Percentiles rank a stretch among this genome's conserved stretches.
These are phyloP conservation scores for Dioctria rufipes DNA, from an alignment of 2,888 invertebrate genomes.

Conservation along the genomic window DNA sequence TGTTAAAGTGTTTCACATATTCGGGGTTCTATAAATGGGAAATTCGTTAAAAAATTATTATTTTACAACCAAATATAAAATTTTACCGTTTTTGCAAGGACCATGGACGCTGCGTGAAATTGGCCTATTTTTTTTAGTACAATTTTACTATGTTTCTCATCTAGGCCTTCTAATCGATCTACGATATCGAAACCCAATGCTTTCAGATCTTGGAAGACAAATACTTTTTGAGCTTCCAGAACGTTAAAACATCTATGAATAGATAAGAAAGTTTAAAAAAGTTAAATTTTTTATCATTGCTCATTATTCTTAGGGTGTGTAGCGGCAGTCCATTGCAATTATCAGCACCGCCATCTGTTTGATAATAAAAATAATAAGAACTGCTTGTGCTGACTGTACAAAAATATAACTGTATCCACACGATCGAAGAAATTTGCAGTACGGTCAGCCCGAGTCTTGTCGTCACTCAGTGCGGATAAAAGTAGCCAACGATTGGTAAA, in stretches of 20 bases:
- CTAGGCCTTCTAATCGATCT: conserved; percentile 73
- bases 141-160: conserved; percentile 72
- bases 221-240: conserved; percentile 24
- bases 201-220: conserved; percentile 66
- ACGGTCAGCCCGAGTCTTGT: too few species aligned
- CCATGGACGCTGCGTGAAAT: conserved; percentile 74
- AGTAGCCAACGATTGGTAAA: too few species aligned
- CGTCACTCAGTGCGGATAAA: too few species aligned
- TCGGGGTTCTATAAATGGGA: conserved; percentile 5
- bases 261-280: background rate
- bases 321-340: too few species aligned
- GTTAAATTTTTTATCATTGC: background rate
- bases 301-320: background rate
- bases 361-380: too few species aligned
- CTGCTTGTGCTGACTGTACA: too few species aligned
- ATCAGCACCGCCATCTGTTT: too few species aligned
- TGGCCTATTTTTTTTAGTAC: conserved; percentile 73
- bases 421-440: too few species aligned
- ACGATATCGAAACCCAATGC: conserved; percentile 72
- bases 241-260: conserved; percentile 24
- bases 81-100: conserved; percentile 72
- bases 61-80: background rate
- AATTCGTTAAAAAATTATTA: background rate
- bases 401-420: too few species aligned
- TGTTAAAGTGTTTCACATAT: background rate